phyloP scores from a whole-genome alignment of 2,113 vertebrate genomes.

The Actenoides hombroni region DNA sequence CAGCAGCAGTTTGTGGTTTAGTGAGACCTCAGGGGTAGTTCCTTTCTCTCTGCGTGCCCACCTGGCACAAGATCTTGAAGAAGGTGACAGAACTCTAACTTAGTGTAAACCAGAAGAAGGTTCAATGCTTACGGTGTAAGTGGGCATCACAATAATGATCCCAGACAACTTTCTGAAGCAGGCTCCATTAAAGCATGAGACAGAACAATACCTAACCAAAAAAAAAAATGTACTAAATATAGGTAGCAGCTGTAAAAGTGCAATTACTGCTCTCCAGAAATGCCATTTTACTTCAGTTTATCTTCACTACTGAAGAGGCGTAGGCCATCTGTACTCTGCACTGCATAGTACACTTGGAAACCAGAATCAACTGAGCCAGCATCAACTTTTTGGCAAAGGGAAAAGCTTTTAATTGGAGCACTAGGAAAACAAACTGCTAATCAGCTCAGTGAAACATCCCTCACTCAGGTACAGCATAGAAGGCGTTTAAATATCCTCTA shows the following conservation, averaged over 20 bases:
- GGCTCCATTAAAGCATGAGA: slow-evolving; percentile 49
- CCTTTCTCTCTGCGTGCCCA: slow-evolving; percentile 23
- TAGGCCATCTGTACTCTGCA: slow-evolving; percentile 50
- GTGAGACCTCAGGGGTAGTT: slow-evolving; percentile 7
- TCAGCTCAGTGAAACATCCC: slow-evolving; percentile 34
- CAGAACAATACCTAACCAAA: slow-evolving; percentile 64
- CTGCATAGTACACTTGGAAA: slow-evolving; percentile 46
- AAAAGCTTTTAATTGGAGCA: slow-evolving; percentile 47
- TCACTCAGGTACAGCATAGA: slow-evolving; percentile 9
- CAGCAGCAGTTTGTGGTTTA: neutral
- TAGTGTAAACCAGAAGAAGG: neutral
- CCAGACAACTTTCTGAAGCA: slow-evolving; percentile 43
- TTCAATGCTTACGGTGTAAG: neutral
- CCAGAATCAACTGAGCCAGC: slow-evolving; percentile 39
- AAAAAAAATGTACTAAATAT: slow-evolving; percentile 64
- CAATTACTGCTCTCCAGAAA: slow-evolving; percentile 73
- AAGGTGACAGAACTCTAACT: neutral
- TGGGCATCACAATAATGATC: slow-evolving; percentile 24
- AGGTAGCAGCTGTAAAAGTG: slow-evolving; percentile 65
- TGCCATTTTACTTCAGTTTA: slow-evolving; percentile 72
- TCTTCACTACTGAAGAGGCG: slow-evolving; percentile 67
- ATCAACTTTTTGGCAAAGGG: slow-evolving; percentile 50
- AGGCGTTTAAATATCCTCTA: neutral
- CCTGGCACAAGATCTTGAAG: slow-evolving; percentile 32
- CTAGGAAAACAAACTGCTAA: slow-evolving; percentile 50